These are phyloP conservation scores for Corythornis madagascariensis DNA, from an alignment of 2,113 vertebrate genomes.

Conservation along the genomic window DNA sequence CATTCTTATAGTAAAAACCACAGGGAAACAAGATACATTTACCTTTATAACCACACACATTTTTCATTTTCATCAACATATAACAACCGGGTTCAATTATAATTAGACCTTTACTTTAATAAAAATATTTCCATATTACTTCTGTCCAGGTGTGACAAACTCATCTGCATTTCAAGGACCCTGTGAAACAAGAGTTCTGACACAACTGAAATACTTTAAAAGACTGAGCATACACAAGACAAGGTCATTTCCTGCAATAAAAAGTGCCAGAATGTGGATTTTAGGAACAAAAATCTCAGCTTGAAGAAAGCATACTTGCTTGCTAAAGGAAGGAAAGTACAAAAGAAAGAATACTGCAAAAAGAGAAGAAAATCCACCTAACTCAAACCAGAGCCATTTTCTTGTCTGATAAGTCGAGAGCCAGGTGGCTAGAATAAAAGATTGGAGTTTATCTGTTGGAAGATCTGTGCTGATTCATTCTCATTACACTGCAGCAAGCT, in stretches of 20 bases:
- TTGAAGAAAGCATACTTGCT: constrained; percentile 10
- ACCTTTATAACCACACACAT: background rate
- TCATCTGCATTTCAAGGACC: background rate
- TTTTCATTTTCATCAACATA: background rate
- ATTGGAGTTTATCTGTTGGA: constrained; percentile 76
- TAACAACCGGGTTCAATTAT: background rate
- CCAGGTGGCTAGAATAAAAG: constrained; percentile 76
- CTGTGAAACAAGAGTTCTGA: background rate
- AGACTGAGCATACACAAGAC: background rate
- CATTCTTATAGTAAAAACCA: constrained; percentile 37
- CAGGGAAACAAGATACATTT: constrained; percentile 30
- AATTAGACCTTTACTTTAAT: background rate
- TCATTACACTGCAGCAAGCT: constrained; percentile 74
- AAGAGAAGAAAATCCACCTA: constrained; percentile 41
- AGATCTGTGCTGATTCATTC: constrained; percentile 78
- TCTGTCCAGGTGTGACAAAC: background rate
- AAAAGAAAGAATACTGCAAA: constrained; percentile 8
- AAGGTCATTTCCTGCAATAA: background rate
- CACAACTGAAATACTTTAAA: background rate
- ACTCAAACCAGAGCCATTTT: constrained; percentile 30
- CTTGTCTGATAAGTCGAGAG: constrained; percentile 43
- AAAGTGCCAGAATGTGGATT: background rate
- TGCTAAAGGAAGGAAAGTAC: constrained; percentile 13
- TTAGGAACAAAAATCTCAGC: background rate
- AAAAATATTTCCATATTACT: background rate